These are phyloP conservation scores for Psylliodes chrysocephalus DNA, from an alignment of 2,888 invertebrate genomes.

Conservation along the genomic window DNA sequence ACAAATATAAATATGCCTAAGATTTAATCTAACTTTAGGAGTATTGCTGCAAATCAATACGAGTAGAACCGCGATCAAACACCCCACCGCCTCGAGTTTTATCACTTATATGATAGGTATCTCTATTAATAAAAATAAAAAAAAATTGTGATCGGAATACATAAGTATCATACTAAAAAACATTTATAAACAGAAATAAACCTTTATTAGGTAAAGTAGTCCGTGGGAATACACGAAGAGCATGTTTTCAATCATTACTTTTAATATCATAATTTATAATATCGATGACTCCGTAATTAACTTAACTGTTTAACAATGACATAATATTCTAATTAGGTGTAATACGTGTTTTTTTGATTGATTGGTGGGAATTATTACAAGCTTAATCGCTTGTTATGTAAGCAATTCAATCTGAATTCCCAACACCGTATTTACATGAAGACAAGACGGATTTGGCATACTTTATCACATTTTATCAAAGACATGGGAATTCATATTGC, in stretches of 20 bases:
- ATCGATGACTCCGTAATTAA: slow-evolving; percentile 4
- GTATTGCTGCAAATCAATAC: no score
- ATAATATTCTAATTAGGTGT: background rate
- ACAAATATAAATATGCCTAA: no score
- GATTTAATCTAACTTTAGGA: no score
- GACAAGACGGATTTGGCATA: background rate
- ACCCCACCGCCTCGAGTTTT: no score
- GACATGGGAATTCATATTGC: background rate
- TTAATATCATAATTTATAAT: background rate
- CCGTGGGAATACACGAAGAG: background rate
- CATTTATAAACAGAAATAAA: no score
- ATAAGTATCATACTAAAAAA: no score
- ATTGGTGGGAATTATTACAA: background rate
- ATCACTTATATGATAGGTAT: no score
- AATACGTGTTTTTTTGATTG: background rate
- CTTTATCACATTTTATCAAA: background rate
- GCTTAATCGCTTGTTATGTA: background rate
- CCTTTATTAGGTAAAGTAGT: background rate
- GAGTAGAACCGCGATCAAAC: no score
- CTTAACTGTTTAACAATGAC: slow-evolving; percentile 17
- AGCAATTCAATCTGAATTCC: background rate
- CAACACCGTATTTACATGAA: background rate
- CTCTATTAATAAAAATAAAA: no score
- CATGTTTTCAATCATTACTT: background rate
- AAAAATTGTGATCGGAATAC: no score